Conservation (phyloP, 2,797 vertebrate species). For the Sebastes reedi region DNA sequence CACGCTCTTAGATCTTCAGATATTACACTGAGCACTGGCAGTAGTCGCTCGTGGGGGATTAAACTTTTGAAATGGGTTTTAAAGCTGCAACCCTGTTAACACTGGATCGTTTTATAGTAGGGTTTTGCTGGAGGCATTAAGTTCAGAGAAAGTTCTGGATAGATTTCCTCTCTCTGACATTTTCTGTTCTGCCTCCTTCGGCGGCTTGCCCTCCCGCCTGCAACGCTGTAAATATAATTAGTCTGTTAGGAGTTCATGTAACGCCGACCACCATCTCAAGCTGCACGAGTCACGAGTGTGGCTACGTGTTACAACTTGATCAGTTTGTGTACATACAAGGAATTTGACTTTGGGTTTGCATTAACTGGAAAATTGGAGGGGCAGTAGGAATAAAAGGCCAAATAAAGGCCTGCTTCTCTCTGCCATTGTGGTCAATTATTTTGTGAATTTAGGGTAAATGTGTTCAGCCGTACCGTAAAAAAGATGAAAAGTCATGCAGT, state of each 20-base stretch:
- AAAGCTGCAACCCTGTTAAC: neutral
- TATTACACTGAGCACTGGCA: neutral
- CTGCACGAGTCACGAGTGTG: neutral
- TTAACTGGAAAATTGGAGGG: neutral
- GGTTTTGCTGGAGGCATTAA: neutral
- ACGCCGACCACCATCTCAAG: neutral
- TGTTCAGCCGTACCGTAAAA: neutral
- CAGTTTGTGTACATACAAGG: neutral
- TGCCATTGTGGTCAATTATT: neutral
- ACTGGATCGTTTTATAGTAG: neutral
- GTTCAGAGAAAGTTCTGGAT: neutral
- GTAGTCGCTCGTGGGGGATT: neutral
- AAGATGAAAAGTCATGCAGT: neutral
- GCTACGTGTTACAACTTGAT: neutral
- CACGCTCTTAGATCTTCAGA: neutral
- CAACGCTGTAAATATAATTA: neutral
- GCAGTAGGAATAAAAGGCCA: neutral
- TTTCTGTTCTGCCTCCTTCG: neutral
- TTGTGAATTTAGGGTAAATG: neutral
- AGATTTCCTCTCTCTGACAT: neutral
- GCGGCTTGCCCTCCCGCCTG: neutral
- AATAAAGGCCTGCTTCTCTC: neutral
- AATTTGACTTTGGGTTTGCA: neutral
- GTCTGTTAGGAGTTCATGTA: neutral
- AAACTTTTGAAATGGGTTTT: neutral